Conservation (phyloP, 2,888 invertebrate species). For the Siphlonurus alternatus region DNA sequence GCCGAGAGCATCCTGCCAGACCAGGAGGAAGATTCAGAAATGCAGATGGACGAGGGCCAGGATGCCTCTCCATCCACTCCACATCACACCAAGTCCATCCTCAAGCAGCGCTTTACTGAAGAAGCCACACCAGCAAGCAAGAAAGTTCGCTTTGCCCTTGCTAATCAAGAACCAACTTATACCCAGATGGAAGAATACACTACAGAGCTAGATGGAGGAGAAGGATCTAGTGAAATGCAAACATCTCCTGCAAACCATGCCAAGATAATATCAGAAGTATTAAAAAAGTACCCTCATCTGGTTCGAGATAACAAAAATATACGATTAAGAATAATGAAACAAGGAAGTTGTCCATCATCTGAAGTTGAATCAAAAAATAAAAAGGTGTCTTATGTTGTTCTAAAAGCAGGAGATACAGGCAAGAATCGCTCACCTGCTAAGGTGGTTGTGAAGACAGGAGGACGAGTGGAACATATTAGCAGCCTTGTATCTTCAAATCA, state of each 20-base stretch:
- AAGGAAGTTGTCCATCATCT: slow-evolving; percentile 18
- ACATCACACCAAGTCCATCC: slow-evolving; percentile 21
- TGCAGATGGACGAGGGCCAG: neutral
- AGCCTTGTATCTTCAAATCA: slow-evolving; percentile 22
- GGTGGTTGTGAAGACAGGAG: slow-evolving; percentile 8
- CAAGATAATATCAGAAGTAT: slow-evolving; percentile 70
- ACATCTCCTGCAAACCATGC: slow-evolving; percentile 43
- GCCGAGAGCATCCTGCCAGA: slow-evolving; percentile 3
- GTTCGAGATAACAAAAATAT: slow-evolving; percentile 78
- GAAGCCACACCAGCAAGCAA: slow-evolving; percentile 22
- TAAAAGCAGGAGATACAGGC: slow-evolving; percentile 24
- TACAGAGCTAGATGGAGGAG: neutral
- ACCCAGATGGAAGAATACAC: neutral
- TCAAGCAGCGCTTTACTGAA: slow-evolving; percentile 19
- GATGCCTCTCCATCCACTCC: neutral
- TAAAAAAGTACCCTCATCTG: slow-evolving; percentile 76
- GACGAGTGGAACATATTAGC: slow-evolving; percentile 2
- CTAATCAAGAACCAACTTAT: slow-evolving; percentile 12
- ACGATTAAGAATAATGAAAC: slow-evolving; percentile 61
- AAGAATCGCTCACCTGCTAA: slow-evolving; percentile 3
- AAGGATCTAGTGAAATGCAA: slow-evolving; percentile 5
- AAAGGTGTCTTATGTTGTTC: slow-evolving; percentile 31
- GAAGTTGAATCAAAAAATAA: slow-evolving; percentile 12
- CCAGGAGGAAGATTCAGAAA: slow-evolving; percentile 20
- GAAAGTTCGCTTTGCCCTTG: slow-evolving; percentile 36